phyloP scores from a whole-genome alignment of 2,113 vertebrate genomes.

The Pungitius pungitius region DNA sequence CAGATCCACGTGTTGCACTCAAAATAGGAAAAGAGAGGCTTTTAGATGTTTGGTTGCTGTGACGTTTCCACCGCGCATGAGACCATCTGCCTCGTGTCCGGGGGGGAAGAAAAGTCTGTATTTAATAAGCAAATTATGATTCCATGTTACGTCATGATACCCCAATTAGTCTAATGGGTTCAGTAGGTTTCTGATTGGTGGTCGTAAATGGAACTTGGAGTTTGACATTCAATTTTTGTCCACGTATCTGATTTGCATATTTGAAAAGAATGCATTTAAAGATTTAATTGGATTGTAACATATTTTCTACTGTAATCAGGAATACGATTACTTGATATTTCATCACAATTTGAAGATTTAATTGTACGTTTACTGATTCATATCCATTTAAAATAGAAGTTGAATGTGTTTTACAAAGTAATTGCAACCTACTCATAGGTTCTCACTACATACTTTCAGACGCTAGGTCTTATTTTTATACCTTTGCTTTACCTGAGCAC shows the following conservation, averaged over 20 bases:
- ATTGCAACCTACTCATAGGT: background rate
- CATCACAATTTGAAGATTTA: background rate
- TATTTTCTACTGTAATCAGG: background rate
- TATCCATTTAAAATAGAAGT: background rate
- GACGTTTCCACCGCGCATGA: background rate
- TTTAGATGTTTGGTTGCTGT: background rate
- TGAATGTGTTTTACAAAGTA: too few species aligned
- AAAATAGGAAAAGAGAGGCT: background rate
- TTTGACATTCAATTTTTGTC: background rate
- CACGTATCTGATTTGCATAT: background rate
- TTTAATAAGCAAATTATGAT: background rate
- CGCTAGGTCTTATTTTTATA: background rate
- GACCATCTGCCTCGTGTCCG: background rate
- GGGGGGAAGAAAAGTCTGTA: background rate
- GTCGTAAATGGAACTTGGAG: background rate
- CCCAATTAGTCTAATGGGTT: background rate
- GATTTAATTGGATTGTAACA: background rate
- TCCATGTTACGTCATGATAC: background rate
- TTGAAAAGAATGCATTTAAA: background rate
- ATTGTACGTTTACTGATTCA: background rate
- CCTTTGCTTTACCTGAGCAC: background rate
- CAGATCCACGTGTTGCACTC: background rate
- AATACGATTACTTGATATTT: background rate
- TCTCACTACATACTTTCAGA: background rate
- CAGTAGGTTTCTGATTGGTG: background rate